Conservation (phyloP, 2,797 vertebrate species). For the Peromyscus eremicus region DNA sequence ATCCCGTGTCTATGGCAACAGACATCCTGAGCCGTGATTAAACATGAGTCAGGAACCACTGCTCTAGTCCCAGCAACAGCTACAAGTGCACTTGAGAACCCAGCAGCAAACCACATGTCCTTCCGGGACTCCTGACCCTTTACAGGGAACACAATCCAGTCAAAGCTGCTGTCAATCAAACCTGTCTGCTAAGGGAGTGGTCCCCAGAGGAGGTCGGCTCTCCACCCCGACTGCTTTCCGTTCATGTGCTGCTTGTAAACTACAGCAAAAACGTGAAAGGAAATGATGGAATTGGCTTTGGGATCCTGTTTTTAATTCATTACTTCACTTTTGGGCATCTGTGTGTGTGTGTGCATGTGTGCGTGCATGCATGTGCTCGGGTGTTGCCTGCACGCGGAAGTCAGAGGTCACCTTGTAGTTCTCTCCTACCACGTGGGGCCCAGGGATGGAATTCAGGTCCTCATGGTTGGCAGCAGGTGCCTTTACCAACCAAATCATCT, state of each 20-base stretch:
- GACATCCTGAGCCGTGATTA: slow-evolving; percentile 6
- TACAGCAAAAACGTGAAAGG: neutral
- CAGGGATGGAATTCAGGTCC: neutral
- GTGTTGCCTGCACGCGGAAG: neutral
- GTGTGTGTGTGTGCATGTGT: too few relatives aligned
- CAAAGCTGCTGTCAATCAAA: neutral
- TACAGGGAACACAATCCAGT: slow-evolving; percentile 3
- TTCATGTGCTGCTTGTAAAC: neutral
- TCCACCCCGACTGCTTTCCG: neutral
- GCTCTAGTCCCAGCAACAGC: slow-evolving; percentile 78
- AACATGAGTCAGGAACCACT: slow-evolving; percentile 77
- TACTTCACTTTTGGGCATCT: neutral
- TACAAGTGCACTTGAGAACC: slow-evolving; percentile 79
- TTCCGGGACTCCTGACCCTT: neutral
- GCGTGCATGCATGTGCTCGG: neutral
- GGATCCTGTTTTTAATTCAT: neutral
- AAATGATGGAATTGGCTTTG: neutral
- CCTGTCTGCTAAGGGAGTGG: neutral
- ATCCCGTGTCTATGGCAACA: slow-evolving; percentile 38
- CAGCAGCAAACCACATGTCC: slow-evolving; percentile 29
- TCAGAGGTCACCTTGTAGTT: neutral
- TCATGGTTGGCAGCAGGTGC: neutral
- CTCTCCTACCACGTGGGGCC: neutral
- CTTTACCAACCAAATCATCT: neutral
- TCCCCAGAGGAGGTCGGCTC: neutral